A percentile compares a stretch with the other conserved stretches of the same genome.
These are phyloP conservation scores for Emydura subglobosa DNA, from an alignment of 2,113 vertebrate species.

Conservation along the genomic window DNA sequence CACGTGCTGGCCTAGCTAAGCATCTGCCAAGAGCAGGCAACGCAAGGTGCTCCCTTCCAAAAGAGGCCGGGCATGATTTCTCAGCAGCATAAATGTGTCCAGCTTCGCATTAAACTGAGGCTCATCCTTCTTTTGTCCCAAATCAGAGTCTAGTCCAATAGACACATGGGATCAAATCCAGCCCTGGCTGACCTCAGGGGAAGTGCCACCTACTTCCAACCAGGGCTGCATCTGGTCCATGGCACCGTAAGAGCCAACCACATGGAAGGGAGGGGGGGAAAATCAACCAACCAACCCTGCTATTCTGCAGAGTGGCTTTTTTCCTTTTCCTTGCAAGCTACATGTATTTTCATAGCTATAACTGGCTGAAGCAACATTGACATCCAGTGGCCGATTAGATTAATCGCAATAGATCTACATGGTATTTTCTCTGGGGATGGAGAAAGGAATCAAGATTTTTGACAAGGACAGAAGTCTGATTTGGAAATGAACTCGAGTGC, in stretches of 20 bases:
- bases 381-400: constrained; percentile 82
- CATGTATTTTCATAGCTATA: constrained; percentile 3
- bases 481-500: not conserved
- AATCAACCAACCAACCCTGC: not conserved
- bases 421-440: not conserved
- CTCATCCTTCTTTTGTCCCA: not conserved
- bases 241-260: constrained; percentile 1
- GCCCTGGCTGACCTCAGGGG: not conserved
- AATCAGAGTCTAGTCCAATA: not conserved
- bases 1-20: not conserved
- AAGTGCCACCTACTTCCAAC: not conserved
- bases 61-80: rapidly evolving
- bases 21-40: rapidly evolving
- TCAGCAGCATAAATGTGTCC: not conserved
- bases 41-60: not conserved
- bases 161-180: not conserved
- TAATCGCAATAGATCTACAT: constrained; percentile 71
- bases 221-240: not conserved
- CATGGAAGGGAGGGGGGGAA: not conserved
- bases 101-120: not conserved
- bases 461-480: not conserved
- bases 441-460: no score
- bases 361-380: constrained; percentile 82
- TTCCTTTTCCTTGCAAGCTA: not conserved
- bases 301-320: not conserved